Base-by-base conservation (phyloP, 2,888 invertebrate species). In the Cacoxenus indagator region DNA sequence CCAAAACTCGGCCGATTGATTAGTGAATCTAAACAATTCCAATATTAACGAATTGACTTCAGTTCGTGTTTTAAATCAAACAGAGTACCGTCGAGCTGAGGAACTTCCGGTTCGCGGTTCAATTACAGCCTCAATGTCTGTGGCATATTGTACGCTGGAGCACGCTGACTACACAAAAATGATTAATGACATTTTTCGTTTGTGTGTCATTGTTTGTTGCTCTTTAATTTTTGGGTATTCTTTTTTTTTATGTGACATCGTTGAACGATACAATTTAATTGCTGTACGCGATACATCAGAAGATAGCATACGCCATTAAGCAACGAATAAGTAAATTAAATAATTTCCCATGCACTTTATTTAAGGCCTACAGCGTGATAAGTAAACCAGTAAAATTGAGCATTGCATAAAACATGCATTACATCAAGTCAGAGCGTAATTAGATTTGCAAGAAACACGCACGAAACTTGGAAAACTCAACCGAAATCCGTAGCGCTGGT, bases 241-340 rank as follows among this genome's bases (percentile, higher is more conserved):
- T 48, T 46, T 71, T 70, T 70, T 57, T 67, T 6, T 69, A 9
- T 24, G 48, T 72, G 77, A 74, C 75, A 72, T 76, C 82, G 71
- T 70, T 69, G 70, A 29, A 76, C 76, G 82, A 80, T 80, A 83
- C 76, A 72, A 79, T 83, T 78, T 80, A 80, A 80, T 80, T 80
- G 83, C 79, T 48, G 71, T 29, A n/a, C 19, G 74, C 78, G 83
- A 80, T 83, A 83, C 76, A 81, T 78, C 76, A 81, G 51, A 71
- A 79, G 83, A 80, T 80, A 83, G 74, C 75, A 67, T 66, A 64
- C 31, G 29, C 19, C 62, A 62, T 62, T 62, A 46, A n/a, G 22
- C 48, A 48, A 17, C 48, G 22, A 8, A 19, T 48, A 48, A 48
- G 48, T 59, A 59, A 59, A 59, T 59, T 48, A 14, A 51, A 22